Evolutionary conservation across 2,888 invertebrate genomes (phyloP).

Genomic region (Kuschelorhynchus macadamiae): DNA sequence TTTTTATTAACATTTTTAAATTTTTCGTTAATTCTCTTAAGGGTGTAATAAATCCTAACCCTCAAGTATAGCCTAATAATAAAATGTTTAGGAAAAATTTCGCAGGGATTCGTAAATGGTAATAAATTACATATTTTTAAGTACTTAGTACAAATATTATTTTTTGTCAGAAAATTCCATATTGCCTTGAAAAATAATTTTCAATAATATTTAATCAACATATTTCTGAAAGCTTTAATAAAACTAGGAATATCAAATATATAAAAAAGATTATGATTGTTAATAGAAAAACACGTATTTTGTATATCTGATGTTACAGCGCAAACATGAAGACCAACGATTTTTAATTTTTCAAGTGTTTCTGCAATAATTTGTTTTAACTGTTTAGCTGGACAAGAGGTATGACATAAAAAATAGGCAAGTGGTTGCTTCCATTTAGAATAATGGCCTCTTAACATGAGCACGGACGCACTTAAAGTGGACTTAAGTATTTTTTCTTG

Average conservation of each 20-base stretch:
- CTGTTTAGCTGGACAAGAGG: not conserved
- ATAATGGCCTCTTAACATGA: constrained; percentile 3
- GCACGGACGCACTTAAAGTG: not conserved
- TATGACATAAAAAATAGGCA: not conserved
- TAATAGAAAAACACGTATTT: not conserved
- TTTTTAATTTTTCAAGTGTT: not conserved
- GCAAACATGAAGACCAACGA: not conserved
- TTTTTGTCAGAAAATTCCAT: constrained; percentile 6
- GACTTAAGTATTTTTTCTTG: not conserved
- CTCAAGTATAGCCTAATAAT: not conserved
- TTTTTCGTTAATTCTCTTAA: too few relatives aligned
- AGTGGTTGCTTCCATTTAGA: constrained; percentile 3
- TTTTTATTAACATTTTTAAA: too few relatives aligned
- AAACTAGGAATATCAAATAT: too few relatives aligned
- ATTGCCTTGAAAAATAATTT: too few relatives aligned
- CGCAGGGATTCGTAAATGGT: not conserved
- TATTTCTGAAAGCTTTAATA: constrained; percentile 3
- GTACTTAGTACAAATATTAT: not conserved
- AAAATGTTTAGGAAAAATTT: not conserved
- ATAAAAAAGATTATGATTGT: not conserved
- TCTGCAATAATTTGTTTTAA: not conserved
- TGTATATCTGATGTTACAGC: not conserved
- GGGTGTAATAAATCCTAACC: too few relatives aligned
- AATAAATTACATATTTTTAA: not conserved
- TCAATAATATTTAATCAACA: constrained; percentile 18